phyloP scores from a whole-genome alignment of 2,113 vertebrate species.

The Camelus bactrianus region DNA sequence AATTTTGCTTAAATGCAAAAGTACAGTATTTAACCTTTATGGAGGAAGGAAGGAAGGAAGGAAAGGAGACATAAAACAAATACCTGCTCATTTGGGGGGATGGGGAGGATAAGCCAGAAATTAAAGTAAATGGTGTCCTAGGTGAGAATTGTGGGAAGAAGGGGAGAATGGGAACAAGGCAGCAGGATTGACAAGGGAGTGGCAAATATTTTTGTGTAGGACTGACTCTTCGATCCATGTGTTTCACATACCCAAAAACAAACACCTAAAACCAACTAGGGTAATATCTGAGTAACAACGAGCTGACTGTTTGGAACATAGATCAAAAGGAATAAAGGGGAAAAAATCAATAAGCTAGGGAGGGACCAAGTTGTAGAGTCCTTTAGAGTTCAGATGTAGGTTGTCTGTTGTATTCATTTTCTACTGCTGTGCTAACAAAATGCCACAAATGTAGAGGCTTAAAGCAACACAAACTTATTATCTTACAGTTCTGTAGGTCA shows the following conservation, averaged over 20 bases:
- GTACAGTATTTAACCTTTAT: not conserved
- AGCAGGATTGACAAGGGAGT: not conserved
- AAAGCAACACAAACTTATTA: not conserved
- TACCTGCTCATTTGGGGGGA: not conserved
- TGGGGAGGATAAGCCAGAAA: not conserved
- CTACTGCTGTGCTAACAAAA: not conserved
- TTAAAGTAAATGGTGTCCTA: not conserved
- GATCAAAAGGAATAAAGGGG: not conserved
- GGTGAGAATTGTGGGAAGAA: not conserved
- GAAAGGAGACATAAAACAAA: not conserved
- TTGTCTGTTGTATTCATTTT: not conserved
- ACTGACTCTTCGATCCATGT: not conserved
- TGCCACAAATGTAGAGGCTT: not conserved
- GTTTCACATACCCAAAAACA: not conserved
- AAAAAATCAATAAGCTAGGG: not conserved
- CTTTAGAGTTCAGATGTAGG: not conserved
- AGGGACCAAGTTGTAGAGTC: not conserved
- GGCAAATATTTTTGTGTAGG: not conserved
- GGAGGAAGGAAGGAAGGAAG: not conserved
- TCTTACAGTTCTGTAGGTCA: not conserved
- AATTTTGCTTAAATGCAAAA: conserved; percentile 10
- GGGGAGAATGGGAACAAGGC: not conserved
- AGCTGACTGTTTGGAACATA: not conserved
- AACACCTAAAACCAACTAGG: not conserved
- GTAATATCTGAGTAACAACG: not conserved